Percentiles rank a stretch among this genome's conserved stretches.
These are phyloP conservation scores for Mizuhopecten yessoensis DNA, from an alignment of 1,140 invertebrate genomes.

Conservation along the genomic window DNA sequence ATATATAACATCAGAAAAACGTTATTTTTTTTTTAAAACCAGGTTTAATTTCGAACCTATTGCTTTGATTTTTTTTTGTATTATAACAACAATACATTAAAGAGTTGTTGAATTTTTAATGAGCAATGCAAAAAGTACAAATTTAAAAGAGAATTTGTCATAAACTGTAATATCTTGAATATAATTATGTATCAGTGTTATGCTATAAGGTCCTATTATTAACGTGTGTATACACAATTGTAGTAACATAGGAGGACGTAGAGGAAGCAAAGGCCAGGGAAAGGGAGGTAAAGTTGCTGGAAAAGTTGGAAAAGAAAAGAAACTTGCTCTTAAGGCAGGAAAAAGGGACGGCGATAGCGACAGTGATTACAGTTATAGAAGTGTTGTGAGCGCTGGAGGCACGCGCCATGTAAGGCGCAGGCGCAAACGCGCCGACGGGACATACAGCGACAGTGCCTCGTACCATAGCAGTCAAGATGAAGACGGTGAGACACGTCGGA, in stretches of 20 bases:
- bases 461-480: slow-evolving; percentile 77
- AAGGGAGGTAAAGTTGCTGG: slow-evolving; percentile 27
- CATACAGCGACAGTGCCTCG: slow-evolving; percentile 70
- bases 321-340: slow-evolving; percentile 51
- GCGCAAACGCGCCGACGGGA: slow-evolving; percentile 69
- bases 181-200: no score
- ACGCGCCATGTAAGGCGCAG: slow-evolving; percentile 72
- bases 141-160: no score
- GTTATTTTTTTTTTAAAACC: no score
- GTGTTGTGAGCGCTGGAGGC: slow-evolving; percentile 71
- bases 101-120: no score
- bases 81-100: no score
- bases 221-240: no score
- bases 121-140: no score
- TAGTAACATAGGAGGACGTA: background rate
- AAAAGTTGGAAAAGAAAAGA: slow-evolving; percentile 53
- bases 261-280: slow-evolving; percentile 42
- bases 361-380: slow-evolving; percentile 74
- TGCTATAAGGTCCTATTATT: no score
- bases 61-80: no score
- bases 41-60: no score
- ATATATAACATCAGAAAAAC: no score
- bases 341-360: slow-evolving; percentile 71
- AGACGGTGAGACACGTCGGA: slow-evolving; percentile 70
- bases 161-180: no score